Percentiles rank a stretch among this genome's conserved stretches.
Evolutionary conservation across 2,113 vertebrate species (phyloP).

Genomic region (Melanocharis versteri): DNA sequence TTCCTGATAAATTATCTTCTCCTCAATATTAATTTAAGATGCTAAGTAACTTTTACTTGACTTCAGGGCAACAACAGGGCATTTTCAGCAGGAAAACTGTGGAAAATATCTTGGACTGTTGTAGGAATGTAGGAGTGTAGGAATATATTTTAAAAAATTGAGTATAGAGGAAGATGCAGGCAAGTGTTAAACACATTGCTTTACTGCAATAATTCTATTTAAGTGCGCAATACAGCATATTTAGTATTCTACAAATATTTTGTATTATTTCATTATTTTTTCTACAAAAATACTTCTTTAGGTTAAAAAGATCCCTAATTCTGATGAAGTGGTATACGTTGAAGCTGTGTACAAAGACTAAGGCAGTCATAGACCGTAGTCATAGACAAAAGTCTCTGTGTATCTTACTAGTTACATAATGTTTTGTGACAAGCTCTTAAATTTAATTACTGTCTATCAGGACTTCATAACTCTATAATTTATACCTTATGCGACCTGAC

Average conservation of each 20-base stretch:
- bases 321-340: neutral
- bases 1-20: neutral
- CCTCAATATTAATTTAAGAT: neutral
- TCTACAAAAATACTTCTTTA: neutral
- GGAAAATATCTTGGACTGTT: neutral
- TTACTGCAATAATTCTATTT: neutral
- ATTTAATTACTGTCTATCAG: neutral
- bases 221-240: neutral
- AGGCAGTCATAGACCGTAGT: neutral
- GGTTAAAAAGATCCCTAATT: neutral
- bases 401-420: neutral
- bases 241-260: neutral
- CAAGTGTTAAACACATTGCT: neutral
- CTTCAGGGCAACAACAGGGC: neutral
- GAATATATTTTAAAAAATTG: neutral
- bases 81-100: neutral
- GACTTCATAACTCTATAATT: neutral
- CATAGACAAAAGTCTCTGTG: neutral
- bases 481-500: neutral
- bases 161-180: neutral
- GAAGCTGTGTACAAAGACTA: neutral
- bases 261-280: neutral
- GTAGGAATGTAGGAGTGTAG: neutral
- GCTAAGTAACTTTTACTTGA: neutral
- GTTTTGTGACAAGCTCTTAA: neutral